Conservation (phyloP, 2,888 invertebrate genomes). For the Drosophila aldrichi region DNA sequence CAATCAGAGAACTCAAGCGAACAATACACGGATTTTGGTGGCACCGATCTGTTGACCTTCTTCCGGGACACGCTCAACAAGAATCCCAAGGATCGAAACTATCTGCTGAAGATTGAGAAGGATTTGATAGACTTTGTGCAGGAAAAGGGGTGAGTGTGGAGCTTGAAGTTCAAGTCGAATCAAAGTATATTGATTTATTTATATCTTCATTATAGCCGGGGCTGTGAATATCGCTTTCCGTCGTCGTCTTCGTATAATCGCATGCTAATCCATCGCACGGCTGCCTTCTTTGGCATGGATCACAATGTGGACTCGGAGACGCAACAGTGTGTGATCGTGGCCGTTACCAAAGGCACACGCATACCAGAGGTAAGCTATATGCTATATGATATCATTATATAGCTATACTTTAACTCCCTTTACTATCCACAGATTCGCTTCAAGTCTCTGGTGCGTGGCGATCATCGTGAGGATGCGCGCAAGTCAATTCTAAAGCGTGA, state of each 20-base stretch:
- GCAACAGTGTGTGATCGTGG: constrained; percentile 92
- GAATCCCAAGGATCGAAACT: constrained; percentile 93
- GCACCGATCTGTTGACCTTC: constrained; percentile 94
- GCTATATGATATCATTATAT: neutral
- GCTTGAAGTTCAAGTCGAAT: neutral
- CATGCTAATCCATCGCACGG: constrained; percentile 97
- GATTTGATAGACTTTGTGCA: constrained; percentile 93
- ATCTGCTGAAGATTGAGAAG: constrained; percentile 94
- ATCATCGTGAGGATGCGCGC: constrained; percentile 88
- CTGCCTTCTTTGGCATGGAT: constrained; percentile 96
- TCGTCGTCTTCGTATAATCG: constrained; percentile 98
- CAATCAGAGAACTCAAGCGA: constrained; percentile 91
- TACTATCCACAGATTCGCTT: constrained; percentile 87
- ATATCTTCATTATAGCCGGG: constrained; percentile 86
- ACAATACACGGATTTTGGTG: constrained; percentile 90
- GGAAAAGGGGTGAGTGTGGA: constrained; percentile 89
- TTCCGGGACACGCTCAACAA: constrained; percentile 96
- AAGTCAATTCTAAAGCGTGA: constrained; percentile 94
- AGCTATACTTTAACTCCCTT: neutral
- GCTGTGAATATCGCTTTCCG: constrained; percentile 92
- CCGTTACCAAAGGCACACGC: constrained; percentile 88
- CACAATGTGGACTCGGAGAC: constrained; percentile 96
- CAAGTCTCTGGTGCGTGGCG: constrained; percentile 89
- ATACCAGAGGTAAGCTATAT: constrained; percentile 83
- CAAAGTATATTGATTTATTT: neutral